phyloP scores from a whole-genome alignment of 2,113 vertebrate genomes.

The Talpa occidentalis region DNA sequence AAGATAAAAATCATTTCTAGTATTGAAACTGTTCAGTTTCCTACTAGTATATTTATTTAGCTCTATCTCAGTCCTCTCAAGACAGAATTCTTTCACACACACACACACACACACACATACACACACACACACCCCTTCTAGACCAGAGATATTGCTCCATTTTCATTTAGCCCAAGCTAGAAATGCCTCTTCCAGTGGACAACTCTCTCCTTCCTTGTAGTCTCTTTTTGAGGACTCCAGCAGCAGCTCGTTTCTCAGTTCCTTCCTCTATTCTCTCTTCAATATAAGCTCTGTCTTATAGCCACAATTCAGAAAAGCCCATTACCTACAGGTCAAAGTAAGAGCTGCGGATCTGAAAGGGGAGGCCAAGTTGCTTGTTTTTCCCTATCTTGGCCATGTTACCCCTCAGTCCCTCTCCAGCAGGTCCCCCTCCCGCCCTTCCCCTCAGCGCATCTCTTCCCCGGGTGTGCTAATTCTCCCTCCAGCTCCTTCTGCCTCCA shows the following conservation, averaged over 20 bases:
- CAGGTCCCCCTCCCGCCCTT: too few species aligned
- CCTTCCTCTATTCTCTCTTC: background rate
- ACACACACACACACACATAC: background rate
- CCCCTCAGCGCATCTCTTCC: background rate
- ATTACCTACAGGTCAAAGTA: background rate
- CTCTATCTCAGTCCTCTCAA: background rate
- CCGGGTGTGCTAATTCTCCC: background rate
- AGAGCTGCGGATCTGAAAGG: background rate
- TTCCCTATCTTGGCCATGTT: background rate
- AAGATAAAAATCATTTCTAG: background rate
- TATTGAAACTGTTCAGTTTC: background rate
- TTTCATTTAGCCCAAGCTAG: background rate
- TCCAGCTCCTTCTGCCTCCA: background rate
- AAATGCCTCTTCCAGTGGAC: background rate
- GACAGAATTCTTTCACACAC: background rate
- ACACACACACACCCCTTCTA: background rate
- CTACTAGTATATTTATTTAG: background rate
- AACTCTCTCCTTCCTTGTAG: background rate
- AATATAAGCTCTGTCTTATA: background rate
- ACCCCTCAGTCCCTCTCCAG: background rate
- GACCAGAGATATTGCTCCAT: background rate
- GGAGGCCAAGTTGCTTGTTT: background rate
- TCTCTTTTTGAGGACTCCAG: background rate
- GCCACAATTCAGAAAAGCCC: background rate
- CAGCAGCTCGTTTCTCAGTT: background rate